A percentile compares a stretch with the other conserved stretches of the same genome.
These are phyloP conservation scores for Hoplodrina blanda DNA, from an alignment of 2,888 invertebrate species.

Conservation along the genomic window DNA sequence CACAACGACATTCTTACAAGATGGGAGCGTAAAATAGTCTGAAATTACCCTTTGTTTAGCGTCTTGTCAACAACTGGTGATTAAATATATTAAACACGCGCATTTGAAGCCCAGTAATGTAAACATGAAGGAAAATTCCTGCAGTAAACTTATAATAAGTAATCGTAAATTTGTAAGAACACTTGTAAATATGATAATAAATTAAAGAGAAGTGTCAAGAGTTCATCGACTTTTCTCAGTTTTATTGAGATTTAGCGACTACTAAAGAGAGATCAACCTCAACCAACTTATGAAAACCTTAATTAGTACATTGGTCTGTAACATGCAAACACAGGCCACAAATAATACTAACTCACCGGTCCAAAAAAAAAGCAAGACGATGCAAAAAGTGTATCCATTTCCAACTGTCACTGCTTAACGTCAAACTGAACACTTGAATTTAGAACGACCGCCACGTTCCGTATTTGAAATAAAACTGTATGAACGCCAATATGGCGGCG, in stretches of 20 bases:
- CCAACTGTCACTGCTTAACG: constrained; percentile 83
- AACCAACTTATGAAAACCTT: constrained; percentile 38
- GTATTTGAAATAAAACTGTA: constrained; percentile 79
- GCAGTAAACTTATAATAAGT: constrained; percentile 28
- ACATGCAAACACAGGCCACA: constrained; percentile 8
- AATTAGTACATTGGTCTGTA: constrained; percentile 41
- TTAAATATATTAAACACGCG: constrained; percentile 34
- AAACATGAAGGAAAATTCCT: constrained; percentile 51
- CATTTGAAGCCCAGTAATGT: constrained; percentile 36
- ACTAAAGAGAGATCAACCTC: neutral
- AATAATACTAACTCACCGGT: constrained; percentile 63
- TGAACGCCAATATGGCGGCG: constrained; percentile 77
- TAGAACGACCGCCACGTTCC: constrained; percentile 79
- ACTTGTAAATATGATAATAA: constrained; percentile 30
- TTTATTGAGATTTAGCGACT: constrained; percentile 20
- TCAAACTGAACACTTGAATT: constrained; percentile 78
- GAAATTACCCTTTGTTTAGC: constrained; percentile 48
- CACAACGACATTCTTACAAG: neutral
- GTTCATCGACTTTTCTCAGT: constrained; percentile 25
- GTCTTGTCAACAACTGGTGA: constrained; percentile 32
- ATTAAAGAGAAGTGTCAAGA: constrained; percentile 28
- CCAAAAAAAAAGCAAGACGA: constrained; percentile 59
- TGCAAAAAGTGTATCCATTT: constrained; percentile 76
- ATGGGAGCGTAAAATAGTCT: constrained; percentile 5
- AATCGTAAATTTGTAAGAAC: constrained; percentile 18